A percentile compares a stretch with the other conserved stretches of the same genome.
These are phyloP conservation scores for Chionoecetes opilio DNA, from an alignment of 1,140 invertebrate genomes.

Conservation along the genomic window DNA sequence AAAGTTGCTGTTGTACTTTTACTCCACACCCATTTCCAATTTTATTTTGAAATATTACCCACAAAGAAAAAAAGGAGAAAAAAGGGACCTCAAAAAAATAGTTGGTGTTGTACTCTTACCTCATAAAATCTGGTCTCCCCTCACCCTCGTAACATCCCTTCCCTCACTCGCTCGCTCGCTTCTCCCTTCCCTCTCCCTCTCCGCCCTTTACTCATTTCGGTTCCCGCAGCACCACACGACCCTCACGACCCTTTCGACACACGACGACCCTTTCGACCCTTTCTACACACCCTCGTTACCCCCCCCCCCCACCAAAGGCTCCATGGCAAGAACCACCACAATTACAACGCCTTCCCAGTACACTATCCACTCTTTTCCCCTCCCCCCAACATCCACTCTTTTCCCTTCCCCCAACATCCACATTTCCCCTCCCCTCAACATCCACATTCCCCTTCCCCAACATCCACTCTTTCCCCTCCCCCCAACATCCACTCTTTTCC, in stretches of 20 bases:
- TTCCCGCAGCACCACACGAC: neutral
- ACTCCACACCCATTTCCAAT: neutral
- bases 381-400: too few relatives aligned
- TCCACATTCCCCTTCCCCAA: neutral
- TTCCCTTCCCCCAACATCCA: too few relatives aligned
- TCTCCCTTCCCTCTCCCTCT: neutral
- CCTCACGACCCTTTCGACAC: too few relatives aligned
- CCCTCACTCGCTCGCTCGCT: neutral
- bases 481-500: too few relatives aligned
- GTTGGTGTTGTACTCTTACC: constrained; percentile 2
- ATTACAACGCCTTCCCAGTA: neutral
- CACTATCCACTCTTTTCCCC: too few relatives aligned
- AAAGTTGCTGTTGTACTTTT: too few relatives aligned
- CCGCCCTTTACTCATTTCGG: neutral
- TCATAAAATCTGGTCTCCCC: constrained; percentile 28
- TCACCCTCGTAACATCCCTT: neutral
- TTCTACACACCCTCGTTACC: neutral
- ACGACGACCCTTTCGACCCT: too few relatives aligned
- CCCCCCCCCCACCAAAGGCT: neutral
- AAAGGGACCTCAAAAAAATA: neutral
- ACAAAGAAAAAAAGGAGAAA: neutral
- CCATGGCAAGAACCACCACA: neutral
- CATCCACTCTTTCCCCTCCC: too few relatives aligned
- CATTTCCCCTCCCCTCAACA: too few relatives aligned
- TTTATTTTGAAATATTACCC: neutral